Evolutionary conservation across 2,888 invertebrate species (phyloP), one percentile per base, ranked within the genome.

Genomic region (Odontocerum albicorne): DNA sequence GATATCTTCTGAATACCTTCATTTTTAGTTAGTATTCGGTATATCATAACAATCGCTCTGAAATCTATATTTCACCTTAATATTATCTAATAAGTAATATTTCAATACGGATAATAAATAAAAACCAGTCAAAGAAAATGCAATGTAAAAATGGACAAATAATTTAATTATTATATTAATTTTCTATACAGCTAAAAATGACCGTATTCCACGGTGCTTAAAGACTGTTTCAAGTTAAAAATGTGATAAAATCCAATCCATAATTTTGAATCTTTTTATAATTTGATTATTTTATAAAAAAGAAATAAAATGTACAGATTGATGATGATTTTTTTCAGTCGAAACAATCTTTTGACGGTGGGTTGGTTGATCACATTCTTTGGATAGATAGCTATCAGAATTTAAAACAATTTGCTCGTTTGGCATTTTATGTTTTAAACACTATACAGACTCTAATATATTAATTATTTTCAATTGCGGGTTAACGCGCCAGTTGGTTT

Each of bases 371-470:
- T 27, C 27, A 27, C 27, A 27, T 35, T 55, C 49, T 49, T 55
- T 55, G 49, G 49, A 35, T 38, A 42, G 42, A 43, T 55, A 42
- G 33, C 55, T 49, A 43, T 20, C 8, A n/a, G 13, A 33, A 4
- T n/a, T n/a, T n/a, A 47, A 46, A 33, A 42, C 47, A 42, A 31
- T 54, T 49, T 49, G 49, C 42, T 54, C 54, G 46, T 47, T 47
- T 43, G 46, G 38, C 47, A 42, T 16, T 54, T 35, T 42, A 31
- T 47, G 20, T n/a, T n/a, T n/a, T n/a, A n/a, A 44, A 45, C 49
- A 43, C 45, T 49, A 36, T 57, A 57, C 57, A 53, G 49, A 38
- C 45, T 57, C 56, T 57, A 57, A 36, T 57, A 47, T 6, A 44
- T 57, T 39, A 45, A 16, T 52, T 45, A 52, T 15, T 50, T 44